Evolutionary conservation across 2,888 invertebrate genomes (phyloP).

Genomic region (Sinotaia quadrata): DNA sequence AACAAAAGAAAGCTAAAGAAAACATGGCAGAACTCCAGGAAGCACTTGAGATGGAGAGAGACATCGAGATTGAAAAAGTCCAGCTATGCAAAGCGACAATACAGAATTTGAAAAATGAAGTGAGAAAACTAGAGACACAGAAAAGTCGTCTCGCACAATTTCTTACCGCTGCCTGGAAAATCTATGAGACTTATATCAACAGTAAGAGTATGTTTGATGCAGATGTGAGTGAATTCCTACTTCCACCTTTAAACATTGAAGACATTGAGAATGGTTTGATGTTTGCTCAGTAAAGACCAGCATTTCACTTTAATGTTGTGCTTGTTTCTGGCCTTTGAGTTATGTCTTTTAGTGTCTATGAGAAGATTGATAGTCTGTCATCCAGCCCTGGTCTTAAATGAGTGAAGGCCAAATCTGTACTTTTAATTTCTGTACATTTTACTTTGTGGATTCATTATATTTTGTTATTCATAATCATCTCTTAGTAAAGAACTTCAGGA

Average conservation of each 20-base stretch:
- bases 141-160: constrained; percentile 23
- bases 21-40: constrained; percentile 34
- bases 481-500: too few relatives aligned
- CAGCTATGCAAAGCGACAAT: constrained; percentile 34
- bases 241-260: constrained; percentile 56
- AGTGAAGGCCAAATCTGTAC: too few relatives aligned
- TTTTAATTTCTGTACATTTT: too few relatives aligned
- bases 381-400: too few relatives aligned
- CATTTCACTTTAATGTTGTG: not conserved
- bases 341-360: too few relatives aligned
- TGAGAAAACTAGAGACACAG: constrained; percentile 25
- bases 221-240: constrained; percentile 52
- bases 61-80: not conserved
- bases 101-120: constrained; percentile 23
- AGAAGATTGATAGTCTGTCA: too few relatives aligned
- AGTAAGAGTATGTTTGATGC: constrained; percentile 50
- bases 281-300: not conserved
- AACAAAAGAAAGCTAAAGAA: constrained; percentile 49
- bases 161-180: not conserved
- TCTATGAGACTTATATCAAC: constrained; percentile 59
- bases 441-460: too few relatives aligned
- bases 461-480: too few relatives aligned
- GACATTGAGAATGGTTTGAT: constrained; percentile 44
- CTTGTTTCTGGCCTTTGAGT: too few relatives aligned
- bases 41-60: constrained; percentile 30